Evolutionary conservation across 2,113 vertebrate species (phyloP).

Genomic region (Plecturocebus donacophilus): DNA sequence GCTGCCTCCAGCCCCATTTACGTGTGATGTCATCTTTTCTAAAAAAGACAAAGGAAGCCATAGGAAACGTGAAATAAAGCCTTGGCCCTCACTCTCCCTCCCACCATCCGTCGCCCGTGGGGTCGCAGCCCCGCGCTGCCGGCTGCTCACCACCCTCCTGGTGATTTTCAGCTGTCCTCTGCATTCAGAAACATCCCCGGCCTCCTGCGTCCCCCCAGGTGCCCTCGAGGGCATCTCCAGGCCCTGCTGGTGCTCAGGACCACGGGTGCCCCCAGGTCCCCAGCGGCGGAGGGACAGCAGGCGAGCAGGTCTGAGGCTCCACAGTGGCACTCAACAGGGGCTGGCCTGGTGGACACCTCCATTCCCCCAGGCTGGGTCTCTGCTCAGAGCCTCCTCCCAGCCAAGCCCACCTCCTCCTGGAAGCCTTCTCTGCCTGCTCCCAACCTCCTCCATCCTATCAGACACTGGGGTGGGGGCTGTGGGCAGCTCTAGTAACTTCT

Average conservation of each 20-base stretch:
- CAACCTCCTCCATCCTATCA: background rate
- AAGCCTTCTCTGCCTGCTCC: background rate
- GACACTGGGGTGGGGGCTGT: no score
- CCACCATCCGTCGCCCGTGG: no score
- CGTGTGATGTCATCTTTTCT: fast-evolving
- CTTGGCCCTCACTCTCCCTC: no score
- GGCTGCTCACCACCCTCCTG: no score
- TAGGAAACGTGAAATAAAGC: background rate
- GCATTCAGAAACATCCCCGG: background rate
- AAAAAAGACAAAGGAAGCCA: background rate
- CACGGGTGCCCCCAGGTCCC: fast-evolving
- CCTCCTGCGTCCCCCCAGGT: fast-evolving
- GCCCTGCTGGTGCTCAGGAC: background rate
- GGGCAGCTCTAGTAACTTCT: background rate
- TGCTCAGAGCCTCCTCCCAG: background rate
- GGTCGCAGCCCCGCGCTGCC: no score
- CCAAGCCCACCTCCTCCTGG: background rate
- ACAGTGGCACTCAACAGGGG: no score
- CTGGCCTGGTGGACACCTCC: background rate
- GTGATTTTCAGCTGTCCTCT: background rate
- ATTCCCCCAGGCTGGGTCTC: background rate
- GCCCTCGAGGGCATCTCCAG: background rate
- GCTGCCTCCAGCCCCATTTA: fast-evolving
- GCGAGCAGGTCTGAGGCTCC: no score
- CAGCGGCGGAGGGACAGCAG: background rate